phyloP scores from a whole-genome alignment of 2,797 vertebrate species.

The Apogon talboti region DNA sequence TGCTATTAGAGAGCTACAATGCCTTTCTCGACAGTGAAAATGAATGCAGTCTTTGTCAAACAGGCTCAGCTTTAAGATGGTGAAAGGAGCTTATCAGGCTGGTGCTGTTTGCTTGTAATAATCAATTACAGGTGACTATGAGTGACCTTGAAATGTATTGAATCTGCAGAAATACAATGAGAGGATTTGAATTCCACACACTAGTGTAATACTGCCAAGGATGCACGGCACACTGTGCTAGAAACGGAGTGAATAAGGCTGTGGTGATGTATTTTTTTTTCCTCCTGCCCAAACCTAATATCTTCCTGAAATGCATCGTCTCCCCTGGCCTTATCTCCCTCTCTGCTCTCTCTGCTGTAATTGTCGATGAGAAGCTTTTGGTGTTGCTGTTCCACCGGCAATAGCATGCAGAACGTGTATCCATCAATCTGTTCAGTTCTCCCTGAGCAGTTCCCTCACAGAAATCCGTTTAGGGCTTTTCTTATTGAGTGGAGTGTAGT shows the following conservation, averaged over 20 bases:
- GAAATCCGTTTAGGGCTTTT: slow-evolving; percentile 86
- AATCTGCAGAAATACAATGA: slow-evolving; percentile 76
- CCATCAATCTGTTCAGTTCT: slow-evolving; percentile 87
- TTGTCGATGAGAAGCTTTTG: slow-evolving; percentile 84
- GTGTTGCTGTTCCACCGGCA: slow-evolving; percentile 78
- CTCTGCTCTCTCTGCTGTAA: slow-evolving; percentile 79
- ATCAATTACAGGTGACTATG: slow-evolving; percentile 80
- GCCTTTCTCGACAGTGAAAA: slow-evolving; percentile 48
- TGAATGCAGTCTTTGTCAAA: slow-evolving; percentile 66
- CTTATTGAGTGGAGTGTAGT: slow-evolving; percentile 85
- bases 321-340: slow-evolving; percentile 73
- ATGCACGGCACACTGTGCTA: slow-evolving; percentile 53
- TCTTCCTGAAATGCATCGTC: slow-evolving; percentile 75
- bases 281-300: slow-evolving; percentile 69
- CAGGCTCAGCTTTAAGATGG: slow-evolving; percentile 62
- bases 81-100: slow-evolving; percentile 74
- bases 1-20: slow-evolving; percentile 53
- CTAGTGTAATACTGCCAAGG: slow-evolving; percentile 60
- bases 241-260: slow-evolving; percentile 56
- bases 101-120: slow-evolving; percentile 74
- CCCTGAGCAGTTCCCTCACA: slow-evolving; percentile 83
- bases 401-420: slow-evolving; percentile 88
- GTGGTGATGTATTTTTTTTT: slow-evolving; percentile 67
- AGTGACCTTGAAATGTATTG: slow-evolving; percentile 79
- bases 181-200: slow-evolving; percentile 75